Evolutionary conservation across 2,113 vertebrate species (phyloP).

Genomic region (Cephalopholis sonnerati): DNA sequence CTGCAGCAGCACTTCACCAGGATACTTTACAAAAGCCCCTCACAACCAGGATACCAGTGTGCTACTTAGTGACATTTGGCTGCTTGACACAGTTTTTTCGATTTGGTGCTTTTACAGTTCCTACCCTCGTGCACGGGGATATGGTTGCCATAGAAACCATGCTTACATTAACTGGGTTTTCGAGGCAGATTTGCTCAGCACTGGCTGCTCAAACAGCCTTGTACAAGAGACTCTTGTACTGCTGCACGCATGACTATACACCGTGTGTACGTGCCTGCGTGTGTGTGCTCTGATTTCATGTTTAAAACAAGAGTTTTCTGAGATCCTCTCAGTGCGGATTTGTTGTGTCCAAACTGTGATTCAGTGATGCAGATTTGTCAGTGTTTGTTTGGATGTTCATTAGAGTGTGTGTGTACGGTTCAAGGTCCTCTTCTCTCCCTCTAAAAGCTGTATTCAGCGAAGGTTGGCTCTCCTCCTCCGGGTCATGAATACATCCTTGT

Average conservation of each 20-base stretch:
- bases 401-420: constrained; percentile 31
- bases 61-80: constrained; percentile 13
- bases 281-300: constrained; percentile 15
- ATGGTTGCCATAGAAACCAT: constrained; percentile 80
- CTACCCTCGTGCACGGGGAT: constrained; percentile 40
- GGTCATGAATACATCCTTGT: constrained; percentile 83
- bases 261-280: not conserved
- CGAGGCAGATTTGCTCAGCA: constrained; percentile 26
- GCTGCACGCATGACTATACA: not conserved
- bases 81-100: constrained; percentile 34
- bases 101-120: constrained; percentile 43
- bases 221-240: constrained; percentile 18
- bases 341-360: constrained; percentile 16
- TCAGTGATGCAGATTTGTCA: constrained; percentile 26
- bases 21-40: not conserved
- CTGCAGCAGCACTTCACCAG: not conserved
- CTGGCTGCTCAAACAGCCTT: constrained; percentile 32
- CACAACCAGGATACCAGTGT: not conserved
- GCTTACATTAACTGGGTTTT: constrained; percentile 66
- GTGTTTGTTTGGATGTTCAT: constrained; percentile 42
- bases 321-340: constrained; percentile 8
- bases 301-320: not conserved
- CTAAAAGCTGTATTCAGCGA: constrained; percentile 70
- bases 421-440: constrained; percentile 46
- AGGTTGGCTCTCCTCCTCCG: constrained; percentile 70